A percentile compares a stretch with the other conserved stretches of the same genome.
Evolutionary conservation across 2,113 vertebrate species (phyloP).

Genomic region (Chascanopsetta lugubris): DNA sequence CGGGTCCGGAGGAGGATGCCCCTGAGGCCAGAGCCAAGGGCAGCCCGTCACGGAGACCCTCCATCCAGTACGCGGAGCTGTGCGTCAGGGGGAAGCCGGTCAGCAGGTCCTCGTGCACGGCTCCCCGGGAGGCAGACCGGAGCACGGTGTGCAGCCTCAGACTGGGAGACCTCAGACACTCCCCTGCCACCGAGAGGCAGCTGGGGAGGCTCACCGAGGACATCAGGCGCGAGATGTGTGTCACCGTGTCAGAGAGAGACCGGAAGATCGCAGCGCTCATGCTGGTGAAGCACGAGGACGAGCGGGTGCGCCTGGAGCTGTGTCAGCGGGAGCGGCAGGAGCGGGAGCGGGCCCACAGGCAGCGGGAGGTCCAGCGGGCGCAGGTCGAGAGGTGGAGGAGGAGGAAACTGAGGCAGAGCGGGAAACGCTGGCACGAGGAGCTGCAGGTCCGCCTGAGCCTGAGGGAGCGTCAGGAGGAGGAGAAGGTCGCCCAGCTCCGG

Average conservation of each 20-base stretch:
- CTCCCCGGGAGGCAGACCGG: slow-evolving; percentile 38
- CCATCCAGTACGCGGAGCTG: slow-evolving; percentile 47
- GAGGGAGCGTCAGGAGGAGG: slow-evolving; percentile 58
- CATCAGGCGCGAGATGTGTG: slow-evolving; percentile 68
- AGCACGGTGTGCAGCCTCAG: slow-evolving; percentile 60
- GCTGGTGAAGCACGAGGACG: slow-evolving; percentile 81
- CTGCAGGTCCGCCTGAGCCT: slow-evolving; percentile 67
- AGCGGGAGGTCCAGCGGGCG: slow-evolving; percentile 59
- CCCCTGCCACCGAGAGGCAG: slow-evolving; percentile 51
- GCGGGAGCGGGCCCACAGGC: slow-evolving; percentile 74
- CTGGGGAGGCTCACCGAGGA: slow-evolving; percentile 61
- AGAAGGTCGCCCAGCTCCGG: slow-evolving; percentile 29
- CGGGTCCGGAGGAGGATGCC: slow-evolving; percentile 28
- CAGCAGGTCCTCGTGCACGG: slow-evolving; percentile 39
- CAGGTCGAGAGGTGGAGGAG: slow-evolving; percentile 64
- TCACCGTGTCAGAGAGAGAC: slow-evolving; percentile 78
- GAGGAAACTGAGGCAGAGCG: slow-evolving; percentile 55
- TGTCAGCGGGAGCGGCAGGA: slow-evolving; percentile 69
- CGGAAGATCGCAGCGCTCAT: slow-evolving; percentile 85
- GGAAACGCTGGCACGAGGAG: slow-evolving; percentile 70
- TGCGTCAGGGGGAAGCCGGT: slow-evolving; percentile 35
- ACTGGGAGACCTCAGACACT: slow-evolving; percentile 68
- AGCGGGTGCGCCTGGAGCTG: slow-evolving; percentile 68
- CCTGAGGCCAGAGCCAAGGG: slow-evolving; percentile 21
- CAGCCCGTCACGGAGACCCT: slow-evolving; percentile 6